Percentiles rank a stretch among this genome's conserved stretches.
These are phyloP conservation scores for Diceros bicornis DNA, from an alignment of 2,797 vertebrate genomes.

Conservation along the genomic window DNA sequence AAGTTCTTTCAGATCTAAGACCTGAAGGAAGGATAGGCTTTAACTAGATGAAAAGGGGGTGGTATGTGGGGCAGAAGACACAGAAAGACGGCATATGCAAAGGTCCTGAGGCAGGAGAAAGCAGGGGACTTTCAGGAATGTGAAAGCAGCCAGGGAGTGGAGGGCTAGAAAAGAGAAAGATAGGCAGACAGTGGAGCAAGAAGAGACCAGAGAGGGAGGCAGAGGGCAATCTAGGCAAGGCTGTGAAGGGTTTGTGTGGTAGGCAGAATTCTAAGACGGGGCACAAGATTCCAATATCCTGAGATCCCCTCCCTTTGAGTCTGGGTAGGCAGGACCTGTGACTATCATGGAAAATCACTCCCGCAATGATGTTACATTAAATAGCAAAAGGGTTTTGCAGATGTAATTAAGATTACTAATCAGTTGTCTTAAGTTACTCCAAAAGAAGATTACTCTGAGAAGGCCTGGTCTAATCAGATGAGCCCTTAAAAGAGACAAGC, in stretches of 20 bases:
- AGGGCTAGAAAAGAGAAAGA: neutral
- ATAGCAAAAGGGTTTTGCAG: neutral
- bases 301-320: neutral
- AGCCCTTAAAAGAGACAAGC: neutral
- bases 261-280: neutral
- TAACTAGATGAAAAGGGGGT: neutral
- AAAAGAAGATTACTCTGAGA: neutral
- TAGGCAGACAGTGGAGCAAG: neutral
- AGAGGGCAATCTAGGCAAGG: neutral
- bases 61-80: neutral
- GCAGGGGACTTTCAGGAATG: neutral
- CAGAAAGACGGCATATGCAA: neutral
- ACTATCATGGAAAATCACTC: neutral
- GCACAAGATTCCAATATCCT: neutral
- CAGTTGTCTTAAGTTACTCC: neutral
- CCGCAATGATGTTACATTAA: neutral
- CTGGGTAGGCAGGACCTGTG: neutral
- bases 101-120: neutral
- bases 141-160: neutral
- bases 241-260: neutral
- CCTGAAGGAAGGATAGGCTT: neutral
- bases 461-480: neutral
- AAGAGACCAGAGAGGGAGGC: neutral
- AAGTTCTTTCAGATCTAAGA: neutral
- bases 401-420: neutral